Evolutionary conservation across 2,888 invertebrate species (phyloP).

Genomic region (Acanthoscelides obtectus): DNA sequence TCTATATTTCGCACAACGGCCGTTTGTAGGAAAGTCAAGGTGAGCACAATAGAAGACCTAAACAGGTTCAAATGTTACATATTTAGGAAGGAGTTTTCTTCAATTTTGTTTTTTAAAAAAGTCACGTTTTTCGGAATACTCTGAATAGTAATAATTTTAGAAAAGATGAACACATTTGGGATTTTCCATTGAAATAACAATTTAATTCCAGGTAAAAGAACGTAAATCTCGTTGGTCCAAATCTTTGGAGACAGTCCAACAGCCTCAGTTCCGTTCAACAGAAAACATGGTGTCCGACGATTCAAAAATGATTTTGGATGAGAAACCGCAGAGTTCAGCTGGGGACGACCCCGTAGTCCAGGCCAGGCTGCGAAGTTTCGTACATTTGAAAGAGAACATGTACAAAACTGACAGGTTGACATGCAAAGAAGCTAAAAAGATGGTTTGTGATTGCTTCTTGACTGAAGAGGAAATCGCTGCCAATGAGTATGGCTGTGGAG

Average conservation of each 20-base stretch:
- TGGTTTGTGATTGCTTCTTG: constrained; percentile 93
- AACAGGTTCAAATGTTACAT: too few relatives aligned
- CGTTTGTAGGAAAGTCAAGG: too few relatives aligned
- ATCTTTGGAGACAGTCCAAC: constrained; percentile 17
- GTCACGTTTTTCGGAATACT: too few relatives aligned
- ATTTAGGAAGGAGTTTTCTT: too few relatives aligned
- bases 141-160: too few relatives aligned
- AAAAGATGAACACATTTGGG: too few relatives aligned
- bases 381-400: constrained; percentile 78
- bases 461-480: constrained; percentile 78
- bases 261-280: constrained; percentile 1
- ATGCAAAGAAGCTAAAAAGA: constrained; percentile 86
- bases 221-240: constrained; percentile 20
- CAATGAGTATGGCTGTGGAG: constrained; percentile 86
- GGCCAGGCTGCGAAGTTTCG: constrained; percentile 67
- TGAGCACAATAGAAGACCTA: too few relatives aligned
- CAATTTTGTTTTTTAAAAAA: too few relatives aligned
- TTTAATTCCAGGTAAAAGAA: constrained; percentile 10
- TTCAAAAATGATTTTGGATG: constrained; percentile 42
- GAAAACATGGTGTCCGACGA: constrained; percentile 6
- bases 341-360: constrained; percentile 48
- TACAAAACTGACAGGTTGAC: constrained; percentile 80
- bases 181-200: background rate
- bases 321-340: constrained; percentile 51
- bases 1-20: too few relatives aligned